Conservation (phyloP, 2,888 invertebrate species). For the Drosophila crucigera region DNA sequence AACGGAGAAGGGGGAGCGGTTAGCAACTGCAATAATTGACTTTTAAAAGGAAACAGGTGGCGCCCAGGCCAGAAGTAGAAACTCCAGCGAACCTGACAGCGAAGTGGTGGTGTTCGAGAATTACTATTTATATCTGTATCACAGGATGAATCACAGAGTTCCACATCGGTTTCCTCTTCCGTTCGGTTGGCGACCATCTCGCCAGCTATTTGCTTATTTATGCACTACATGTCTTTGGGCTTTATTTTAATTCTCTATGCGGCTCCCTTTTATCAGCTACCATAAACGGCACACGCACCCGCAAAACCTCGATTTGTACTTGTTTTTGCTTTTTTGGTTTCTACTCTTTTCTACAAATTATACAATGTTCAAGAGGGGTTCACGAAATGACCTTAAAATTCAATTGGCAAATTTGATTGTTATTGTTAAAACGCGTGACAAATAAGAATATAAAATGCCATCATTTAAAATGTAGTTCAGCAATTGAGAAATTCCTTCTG, state of each 20-base stretch:
- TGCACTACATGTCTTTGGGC: slow-evolving; percentile 63
- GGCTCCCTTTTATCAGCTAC: slow-evolving; percentile 61
- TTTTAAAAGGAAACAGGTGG: slow-evolving; percentile 68
- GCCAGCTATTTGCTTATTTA: slow-evolving; percentile 46
- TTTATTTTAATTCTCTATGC: slow-evolving; percentile 63
- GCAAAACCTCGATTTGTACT: slow-evolving; percentile 70
- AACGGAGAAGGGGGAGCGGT: neutral
- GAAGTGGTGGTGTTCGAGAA: slow-evolving; percentile 5
- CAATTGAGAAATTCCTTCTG: neutral
- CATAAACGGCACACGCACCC: slow-evolving; percentile 77
- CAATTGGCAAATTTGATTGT: slow-evolving; percentile 65
- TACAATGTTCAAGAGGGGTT: slow-evolving; percentile 30
- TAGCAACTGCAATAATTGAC: slow-evolving; percentile 57
- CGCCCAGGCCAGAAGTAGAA: slow-evolving; percentile 41
- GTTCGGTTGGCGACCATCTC: slow-evolving; percentile 13
- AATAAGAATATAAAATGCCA: slow-evolving; percentile 3
- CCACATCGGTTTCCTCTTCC: slow-evolving; percentile 44
- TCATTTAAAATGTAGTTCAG: neutral
- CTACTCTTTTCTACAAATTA: slow-evolving; percentile 15
- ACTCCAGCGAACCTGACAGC: slow-evolving; percentile 28
- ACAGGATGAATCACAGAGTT: slow-evolving; percentile 58
- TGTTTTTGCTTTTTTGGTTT: slow-evolving; percentile 6
- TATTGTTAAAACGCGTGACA: slow-evolving; percentile 60
- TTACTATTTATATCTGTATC: slow-evolving; percentile 18
- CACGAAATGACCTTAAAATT: slow-evolving; percentile 69